phyloP scores from a whole-genome alignment of 2,888 invertebrate species.

The Autographa gamma region DNA sequence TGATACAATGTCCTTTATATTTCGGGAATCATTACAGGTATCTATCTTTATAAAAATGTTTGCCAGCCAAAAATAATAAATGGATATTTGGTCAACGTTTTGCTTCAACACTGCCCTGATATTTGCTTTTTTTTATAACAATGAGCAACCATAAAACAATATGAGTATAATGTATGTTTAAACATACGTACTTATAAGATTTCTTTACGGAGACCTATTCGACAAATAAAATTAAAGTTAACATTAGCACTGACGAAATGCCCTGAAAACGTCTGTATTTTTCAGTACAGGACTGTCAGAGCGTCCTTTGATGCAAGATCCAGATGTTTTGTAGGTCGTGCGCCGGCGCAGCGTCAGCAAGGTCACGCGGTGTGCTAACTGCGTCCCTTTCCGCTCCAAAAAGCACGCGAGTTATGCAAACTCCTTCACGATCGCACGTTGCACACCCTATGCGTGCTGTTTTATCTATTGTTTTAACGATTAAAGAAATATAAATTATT shows the following conservation, averaged over 20 bases:
- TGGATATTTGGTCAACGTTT: too few species aligned
- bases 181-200: too few species aligned
- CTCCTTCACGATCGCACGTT: constrained; percentile 52
- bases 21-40: background rate
- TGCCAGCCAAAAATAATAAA: background rate
- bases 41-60: too few species aligned
- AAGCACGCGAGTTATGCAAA: constrained; percentile 83
- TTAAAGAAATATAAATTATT: background rate
- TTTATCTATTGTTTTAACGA: constrained; percentile 32
- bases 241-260: constrained; percentile 7
- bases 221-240: background rate
- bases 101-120: too few species aligned
- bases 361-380: constrained; percentile 81
- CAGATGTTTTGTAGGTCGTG: constrained; percentile 57
- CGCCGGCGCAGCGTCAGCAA: constrained; percentile 65
- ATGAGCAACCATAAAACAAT: too few species aligned
- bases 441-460: constrained; percentile 33
- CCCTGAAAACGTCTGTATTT: background rate
- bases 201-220: background rate
- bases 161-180: too few species aligned
- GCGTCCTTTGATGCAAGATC: constrained; percentile 53
- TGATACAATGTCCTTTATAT: constrained; percentile 1
- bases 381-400: constrained; percentile 87
- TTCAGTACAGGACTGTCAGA: constrained; percentile 18
- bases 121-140: too few species aligned